Conservation (phyloP, 2,797 vertebrate species). For the Lutjanus campechanus region DNA sequence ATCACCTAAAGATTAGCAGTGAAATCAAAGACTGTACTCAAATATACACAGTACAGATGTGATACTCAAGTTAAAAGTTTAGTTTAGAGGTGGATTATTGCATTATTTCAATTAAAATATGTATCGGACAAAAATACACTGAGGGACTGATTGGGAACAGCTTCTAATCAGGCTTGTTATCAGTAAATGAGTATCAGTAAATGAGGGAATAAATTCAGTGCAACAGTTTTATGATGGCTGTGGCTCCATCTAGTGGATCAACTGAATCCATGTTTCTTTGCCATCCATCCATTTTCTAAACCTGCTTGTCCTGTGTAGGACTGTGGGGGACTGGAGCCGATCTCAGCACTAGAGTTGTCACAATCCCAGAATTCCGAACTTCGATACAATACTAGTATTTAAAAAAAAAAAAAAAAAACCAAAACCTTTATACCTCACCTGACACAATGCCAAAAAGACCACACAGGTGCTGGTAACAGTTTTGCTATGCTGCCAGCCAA, state of each 20-base stretch:
- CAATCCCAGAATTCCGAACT: too few species aligned
- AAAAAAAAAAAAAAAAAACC: too few species aligned
- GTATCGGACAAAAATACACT: background rate
- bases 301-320: background rate
- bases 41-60: background rate
- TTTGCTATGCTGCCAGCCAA: too few species aligned
- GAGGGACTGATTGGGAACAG: background rate
- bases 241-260: conserved; percentile 42
- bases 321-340: background rate
- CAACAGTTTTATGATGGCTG: background rate
- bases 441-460: too few species aligned
- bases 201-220: background rate
- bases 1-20: conserved; percentile 88
- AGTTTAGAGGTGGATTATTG: background rate
- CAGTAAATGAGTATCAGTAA: background rate
- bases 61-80: background rate
- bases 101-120: background rate
- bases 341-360: background rate
- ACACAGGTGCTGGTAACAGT: too few species aligned
- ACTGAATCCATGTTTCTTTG: conserved; percentile 1
- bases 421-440: too few species aligned
- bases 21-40: background rate
- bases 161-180: background rate
- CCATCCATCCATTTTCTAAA: conserved; percentile 21
- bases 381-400: too few species aligned